Percentiles rank a stretch among this genome's conserved stretches.
Evolutionary conservation across 2,888 invertebrate species (phyloP).

Genomic region (Scaptodrosophila latifasciaeformis): DNA sequence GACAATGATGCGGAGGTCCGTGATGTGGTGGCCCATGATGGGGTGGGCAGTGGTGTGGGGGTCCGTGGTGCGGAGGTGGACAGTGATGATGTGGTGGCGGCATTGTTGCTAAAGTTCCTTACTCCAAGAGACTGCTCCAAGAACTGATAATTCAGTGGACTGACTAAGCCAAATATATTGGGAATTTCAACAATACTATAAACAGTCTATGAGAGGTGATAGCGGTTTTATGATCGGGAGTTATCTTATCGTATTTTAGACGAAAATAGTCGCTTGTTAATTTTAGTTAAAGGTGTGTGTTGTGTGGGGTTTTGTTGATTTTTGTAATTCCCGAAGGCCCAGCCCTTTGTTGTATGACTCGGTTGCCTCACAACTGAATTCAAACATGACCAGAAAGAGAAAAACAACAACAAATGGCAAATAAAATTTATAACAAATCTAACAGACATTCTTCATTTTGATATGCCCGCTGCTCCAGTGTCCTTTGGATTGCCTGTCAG

Average conservation of each 20-base stretch:
- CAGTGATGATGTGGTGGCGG: conserved; percentile 34
- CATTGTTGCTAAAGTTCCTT: background rate
- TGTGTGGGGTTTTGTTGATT: background rate
- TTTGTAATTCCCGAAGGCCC: background rate
- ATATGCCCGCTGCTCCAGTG: conserved; percentile 51
- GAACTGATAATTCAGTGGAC: background rate
- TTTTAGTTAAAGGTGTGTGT: conserved; percentile 19
- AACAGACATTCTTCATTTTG: conserved; percentile 65
- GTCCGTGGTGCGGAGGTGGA: conserved; percentile 28
- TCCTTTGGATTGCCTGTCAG: conserved; percentile 28
- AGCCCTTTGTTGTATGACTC: too few species aligned
- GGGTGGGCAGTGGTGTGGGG: conserved; percentile 24
- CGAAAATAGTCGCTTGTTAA: conserved; percentile 5
- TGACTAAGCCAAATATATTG: background rate
- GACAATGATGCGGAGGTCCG: conserved; percentile 25
- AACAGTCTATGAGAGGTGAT: background rate
- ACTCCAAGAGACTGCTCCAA: background rate
- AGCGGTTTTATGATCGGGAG: conserved; percentile 1
- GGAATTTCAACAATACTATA: conserved; percentile 4
- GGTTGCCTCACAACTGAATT: too few species aligned
- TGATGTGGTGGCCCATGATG: conserved; percentile 31
- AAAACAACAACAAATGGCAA: conserved; percentile 29
- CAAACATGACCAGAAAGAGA: conserved; percentile 11
- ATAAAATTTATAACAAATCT: conserved; percentile 67
- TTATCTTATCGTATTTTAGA: conserved; percentile 26